Evolutionary conservation across 2,113 vertebrate genomes (phyloP), one percentile per base, ranked within the genome.

Genomic region (Cebidichthys violaceus): DNA sequence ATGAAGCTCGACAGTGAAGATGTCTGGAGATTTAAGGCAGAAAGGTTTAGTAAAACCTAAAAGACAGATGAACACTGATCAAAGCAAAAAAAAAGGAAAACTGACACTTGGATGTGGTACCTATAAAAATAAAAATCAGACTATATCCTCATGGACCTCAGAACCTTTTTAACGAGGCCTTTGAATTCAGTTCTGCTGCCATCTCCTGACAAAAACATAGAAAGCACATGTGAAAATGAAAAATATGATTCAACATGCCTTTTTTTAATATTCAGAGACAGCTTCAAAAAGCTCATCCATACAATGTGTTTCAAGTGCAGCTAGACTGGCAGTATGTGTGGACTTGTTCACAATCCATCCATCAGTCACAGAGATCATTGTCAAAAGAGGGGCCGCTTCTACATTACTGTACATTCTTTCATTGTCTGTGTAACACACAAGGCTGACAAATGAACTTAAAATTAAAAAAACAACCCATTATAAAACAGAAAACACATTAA

Each of bases 251-350:
- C 59, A 76, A 70, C 4, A 0, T 68, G 70, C 7, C 17, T 0
- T 65, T 14, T 81, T 92, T 92, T 91, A 89, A 88, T 92, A 45
- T 5, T 11, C 62, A 88, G 39, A 86, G 84, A 70, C 1, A 29
- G 27, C 9, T 86, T 78, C 55, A 72, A 81, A 86, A 89, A 65
- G 37, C 18, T 71, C 11, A 4, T 79, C 70, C 73, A 74, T 80
- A 77, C 75, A 80, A 45, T 11, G 8, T 65, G 55, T 85, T 89
- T 77, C 4, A 70, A 86, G 85, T 85, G 84, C 82, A 87, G 65
- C 41, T 64, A 37, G 29, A 85, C 22, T 17, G 54, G 66, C 68
- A 78, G 24, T 72, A 77, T 3, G 29, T 77, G 70, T 52, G 43
- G 50, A 9, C 2, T 55, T 77, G 71, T 57, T 70, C 27, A 90